A percentile compares a stretch with the other conserved stretches of the same genome.
Evolutionary conservation across 2,797 vertebrate species (phyloP).

Genomic region (Uromys caudimaculatus): DNA sequence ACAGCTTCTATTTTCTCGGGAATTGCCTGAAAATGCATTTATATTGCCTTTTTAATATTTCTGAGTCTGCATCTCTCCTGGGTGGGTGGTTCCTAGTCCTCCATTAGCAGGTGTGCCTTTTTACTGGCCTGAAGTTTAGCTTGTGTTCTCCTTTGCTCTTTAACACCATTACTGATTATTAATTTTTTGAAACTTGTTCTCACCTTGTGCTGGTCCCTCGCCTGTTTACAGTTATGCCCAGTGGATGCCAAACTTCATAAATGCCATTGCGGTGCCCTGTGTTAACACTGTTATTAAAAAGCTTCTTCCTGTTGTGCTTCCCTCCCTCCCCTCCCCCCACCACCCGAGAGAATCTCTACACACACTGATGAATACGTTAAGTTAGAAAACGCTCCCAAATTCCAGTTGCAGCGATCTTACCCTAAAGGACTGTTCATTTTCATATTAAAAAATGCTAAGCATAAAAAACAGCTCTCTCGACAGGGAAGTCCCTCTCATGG

Average conservation of each 20-base stretch:
- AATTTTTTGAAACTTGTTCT: constrained; percentile 59
- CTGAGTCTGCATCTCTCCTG: constrained; percentile 69
- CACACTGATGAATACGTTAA: constrained; percentile 80
- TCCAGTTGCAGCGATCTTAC: constrained; percentile 78
- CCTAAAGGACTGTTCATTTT: constrained; percentile 86
- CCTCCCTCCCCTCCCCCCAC: constrained; percentile 60
- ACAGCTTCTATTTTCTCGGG: constrained; percentile 74
- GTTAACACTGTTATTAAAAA: constrained; percentile 58
- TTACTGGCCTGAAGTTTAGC: constrained; percentile 74
- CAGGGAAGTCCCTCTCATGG: constrained; percentile 84
- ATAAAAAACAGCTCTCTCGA: constrained; percentile 80
- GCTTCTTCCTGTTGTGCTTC: constrained; percentile 55
- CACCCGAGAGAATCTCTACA: constrained; percentile 57
- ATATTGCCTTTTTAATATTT: constrained; percentile 80
- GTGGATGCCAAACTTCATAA: constrained; percentile 70
- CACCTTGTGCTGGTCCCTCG: constrained; percentile 25
- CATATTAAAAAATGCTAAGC: constrained; percentile 83
- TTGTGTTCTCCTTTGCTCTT: constrained; percentile 63
- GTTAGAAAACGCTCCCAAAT: constrained; percentile 81
- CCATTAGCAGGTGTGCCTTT: constrained; percentile 71
- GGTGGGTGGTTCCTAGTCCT: constrained; percentile 75
- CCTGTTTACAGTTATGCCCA: constrained; percentile 20
- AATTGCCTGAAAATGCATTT: constrained; percentile 80
- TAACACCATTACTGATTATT: constrained; percentile 46
- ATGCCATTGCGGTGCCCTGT: constrained; percentile 74